These are phyloP conservation scores for Mnemiopsis leidyi DNA, from an alignment of 37 sponge, comb jelly and placozoan species.

Conservation along the genomic window DNA sequence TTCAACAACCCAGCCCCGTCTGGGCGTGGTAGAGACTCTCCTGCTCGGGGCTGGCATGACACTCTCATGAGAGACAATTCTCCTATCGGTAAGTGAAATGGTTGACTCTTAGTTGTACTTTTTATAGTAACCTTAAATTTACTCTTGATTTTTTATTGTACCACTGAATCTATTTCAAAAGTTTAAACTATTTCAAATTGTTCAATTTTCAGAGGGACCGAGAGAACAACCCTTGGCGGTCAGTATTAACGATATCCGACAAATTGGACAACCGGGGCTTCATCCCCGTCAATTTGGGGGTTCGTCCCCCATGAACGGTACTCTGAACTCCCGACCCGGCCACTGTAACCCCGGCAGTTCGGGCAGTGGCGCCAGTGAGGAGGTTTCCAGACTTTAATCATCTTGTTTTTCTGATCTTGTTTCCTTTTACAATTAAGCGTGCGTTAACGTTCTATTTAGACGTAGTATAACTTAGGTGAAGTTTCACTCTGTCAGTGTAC, in stretches of 20 bases:
- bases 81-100: no score
- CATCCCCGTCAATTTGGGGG: neutral
- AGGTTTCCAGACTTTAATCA: no score
- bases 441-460: no score
- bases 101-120: no score
- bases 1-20: neutral
- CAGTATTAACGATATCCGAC: neutral
- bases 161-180: no score
- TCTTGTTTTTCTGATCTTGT: no score
- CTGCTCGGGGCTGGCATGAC: neutral
- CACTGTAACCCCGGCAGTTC: neutral
- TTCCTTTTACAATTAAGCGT: no score
- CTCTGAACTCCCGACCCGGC: neutral
- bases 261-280: neutral
- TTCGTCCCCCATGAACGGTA: neutral
- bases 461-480: no score
- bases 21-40: neutral
- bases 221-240: conserved; percentile 2
- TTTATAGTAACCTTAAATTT: no score
- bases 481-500: no score
- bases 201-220: neutral
- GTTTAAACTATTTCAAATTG: no score
- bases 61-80: neutral
- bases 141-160: no score
- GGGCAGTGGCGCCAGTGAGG: neutral